phyloP scores from a whole-genome alignment of 2,797 vertebrate genomes.

The Propithecus perrieri region DNA sequence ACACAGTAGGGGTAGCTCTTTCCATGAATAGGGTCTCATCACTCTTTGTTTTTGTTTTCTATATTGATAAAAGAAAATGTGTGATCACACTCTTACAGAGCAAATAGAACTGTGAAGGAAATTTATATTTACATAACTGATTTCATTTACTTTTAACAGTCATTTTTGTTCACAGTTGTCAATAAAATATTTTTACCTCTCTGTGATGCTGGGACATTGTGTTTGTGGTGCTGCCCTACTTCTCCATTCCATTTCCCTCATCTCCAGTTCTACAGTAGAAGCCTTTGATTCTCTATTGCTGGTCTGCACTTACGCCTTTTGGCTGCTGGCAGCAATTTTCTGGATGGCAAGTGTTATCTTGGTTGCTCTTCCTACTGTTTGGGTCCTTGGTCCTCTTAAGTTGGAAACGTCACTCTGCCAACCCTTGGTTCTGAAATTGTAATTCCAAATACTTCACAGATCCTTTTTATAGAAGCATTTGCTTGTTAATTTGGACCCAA shows the following conservation, averaged over 20 bases:
- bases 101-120: not conserved
- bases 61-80: not conserved
- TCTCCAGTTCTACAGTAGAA: not conserved
- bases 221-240: not conserved
- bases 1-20: not conserved
- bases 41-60: conserved; percentile 29
- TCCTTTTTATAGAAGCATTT: not conserved
- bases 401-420: not conserved
- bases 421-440: not conserved
- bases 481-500: conserved; percentile 13
- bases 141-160: not conserved
- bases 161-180: not conserved
- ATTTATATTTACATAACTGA: not conserved
- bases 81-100: not conserved
- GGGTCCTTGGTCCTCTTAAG: not conserved
- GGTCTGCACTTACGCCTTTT: not conserved
- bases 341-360: not conserved
- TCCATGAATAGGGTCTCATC: not conserved
- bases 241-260: not conserved
- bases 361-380: not conserved
- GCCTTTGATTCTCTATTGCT: not conserved
- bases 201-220: not conserved
- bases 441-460: not conserved
- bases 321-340: not conserved
- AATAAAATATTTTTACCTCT: not conserved